Base-by-base conservation (phyloP, 2,888 invertebrate genomes). In the Synergus umbraculus region DNA sequence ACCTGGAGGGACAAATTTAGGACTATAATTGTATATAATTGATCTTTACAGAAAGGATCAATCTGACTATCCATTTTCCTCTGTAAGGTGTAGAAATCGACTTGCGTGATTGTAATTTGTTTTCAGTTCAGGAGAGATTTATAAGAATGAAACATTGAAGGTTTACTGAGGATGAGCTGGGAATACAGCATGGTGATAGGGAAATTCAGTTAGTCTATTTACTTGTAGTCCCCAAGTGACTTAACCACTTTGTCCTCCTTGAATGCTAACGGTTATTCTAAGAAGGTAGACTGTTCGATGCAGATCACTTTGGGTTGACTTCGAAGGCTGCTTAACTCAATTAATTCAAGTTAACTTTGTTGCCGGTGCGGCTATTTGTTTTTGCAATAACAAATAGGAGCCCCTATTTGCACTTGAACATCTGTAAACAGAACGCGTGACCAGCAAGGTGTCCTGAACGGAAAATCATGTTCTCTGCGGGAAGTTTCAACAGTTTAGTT, bases 201-300 rank as follows among this genome's bases (percentile, higher is more conserved):
- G 81, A 79, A 83, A 83, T 81, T 81, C 80, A 82, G 81, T 82
- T 82, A 81, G 80, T 79, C 76, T 82, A 80, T 83, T 82, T 81
- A 83, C 82, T 82, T 78, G 69, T 64, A 54, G 69, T 46, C 69
- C 76, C 44, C 86, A 85, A 88, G 87, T 84, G 85, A 83, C 81
- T 87, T 81, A 85, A 82, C 84, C 84, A 84, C 85, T 85, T 82
- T 69, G 81, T 84, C 76, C 77, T 81, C 79, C 83, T 84, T 81
- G 81, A 84, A 84, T 84, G 83, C 83, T 83, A 82, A 78, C 83
- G 81, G 87, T 86, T 88, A 83, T 87, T 85, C 84, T 85, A 86
- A 84, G 67, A 86, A 84, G 67, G 78, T 58, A 81, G 85, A 81
- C 81, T 80, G 82, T 84, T 85, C 82, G 82, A 87, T 84, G 84